A percentile compares a stretch with the other conserved stretches of the same genome.
These are phyloP conservation scores for Tamias sibiricus DNA, from an alignment of 2,113 vertebrate species.

Conservation along the genomic window DNA sequence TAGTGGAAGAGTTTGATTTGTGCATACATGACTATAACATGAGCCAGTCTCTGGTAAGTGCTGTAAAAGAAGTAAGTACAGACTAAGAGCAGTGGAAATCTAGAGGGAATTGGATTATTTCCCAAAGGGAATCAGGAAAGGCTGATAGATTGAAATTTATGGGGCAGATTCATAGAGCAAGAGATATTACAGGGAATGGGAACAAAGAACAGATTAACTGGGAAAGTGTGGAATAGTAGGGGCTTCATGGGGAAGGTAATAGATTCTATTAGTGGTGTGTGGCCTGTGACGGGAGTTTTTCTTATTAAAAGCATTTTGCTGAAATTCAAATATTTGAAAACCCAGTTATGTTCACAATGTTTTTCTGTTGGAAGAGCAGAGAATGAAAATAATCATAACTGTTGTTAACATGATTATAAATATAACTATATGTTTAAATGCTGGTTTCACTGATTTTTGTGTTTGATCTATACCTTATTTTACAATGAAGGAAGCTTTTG, in stretches of 20 bases:
- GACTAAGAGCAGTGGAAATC: not conserved
- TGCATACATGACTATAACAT: not conserved
- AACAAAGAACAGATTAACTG: not conserved
- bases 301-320: constrained; percentile 7
- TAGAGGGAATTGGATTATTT: not conserved
- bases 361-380: not conserved
- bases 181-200: not conserved
- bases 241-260: not conserved
- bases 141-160: not conserved
- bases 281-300: not conserved
- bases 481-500: not conserved
- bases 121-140: not conserved
- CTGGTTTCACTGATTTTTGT: not conserved
- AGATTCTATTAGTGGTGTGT: not conserved
- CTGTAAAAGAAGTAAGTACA: constrained; percentile 24
- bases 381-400: not conserved
- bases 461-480: not conserved
- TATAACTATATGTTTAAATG: constrained; percentile 1
- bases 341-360: not conserved
- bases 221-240: not conserved
- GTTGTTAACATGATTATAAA: not conserved
- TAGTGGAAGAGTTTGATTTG: constrained; percentile 48
- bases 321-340: constrained; percentile 36
- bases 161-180: not conserved
- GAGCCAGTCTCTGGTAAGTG: constrained; percentile 56